These are phyloP conservation scores for Amblyornis subalaris DNA, from an alignment of 2,113 vertebrate species.

Conservation along the genomic window DNA sequence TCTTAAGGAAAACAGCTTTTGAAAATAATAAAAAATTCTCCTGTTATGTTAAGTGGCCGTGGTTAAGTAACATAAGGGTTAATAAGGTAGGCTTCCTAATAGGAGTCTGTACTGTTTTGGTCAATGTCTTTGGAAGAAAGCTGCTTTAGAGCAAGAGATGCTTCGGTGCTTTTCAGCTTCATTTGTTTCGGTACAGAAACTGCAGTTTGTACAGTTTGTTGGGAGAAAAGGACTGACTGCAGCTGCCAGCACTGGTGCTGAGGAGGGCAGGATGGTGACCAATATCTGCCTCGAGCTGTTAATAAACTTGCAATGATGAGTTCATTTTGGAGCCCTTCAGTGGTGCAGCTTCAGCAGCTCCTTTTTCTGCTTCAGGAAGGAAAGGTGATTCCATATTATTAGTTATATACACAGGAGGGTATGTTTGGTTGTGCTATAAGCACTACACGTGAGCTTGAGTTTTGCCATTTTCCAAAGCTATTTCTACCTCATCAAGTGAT, in stretches of 20 bases:
- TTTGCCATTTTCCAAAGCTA: constrained; percentile 51
- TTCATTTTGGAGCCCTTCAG: neutral
- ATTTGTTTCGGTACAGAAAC: constrained; percentile 47
- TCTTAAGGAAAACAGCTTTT: neutral
- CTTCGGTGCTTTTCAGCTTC: constrained; percentile 15
- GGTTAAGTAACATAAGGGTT: neutral
- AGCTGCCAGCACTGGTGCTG: neutral
- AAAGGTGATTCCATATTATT: neutral
- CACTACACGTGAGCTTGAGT: neutral
- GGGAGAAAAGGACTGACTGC: neutral
- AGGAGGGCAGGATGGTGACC: neutral
- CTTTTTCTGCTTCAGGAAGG: neutral
- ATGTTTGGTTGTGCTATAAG: neutral
- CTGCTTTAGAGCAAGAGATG: neutral
- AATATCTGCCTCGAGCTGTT: constrained; percentile 21
- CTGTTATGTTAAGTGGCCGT: rapidly evolving
- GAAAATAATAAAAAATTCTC: neutral
- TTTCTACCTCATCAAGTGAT: constrained; percentile 36
- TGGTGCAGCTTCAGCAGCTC: constrained; percentile 7
- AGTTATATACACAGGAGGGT: neutral
- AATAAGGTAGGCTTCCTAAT: neutral
- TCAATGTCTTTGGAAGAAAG: neutral
- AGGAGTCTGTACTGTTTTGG: neutral
- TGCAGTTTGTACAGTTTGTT: neutral
- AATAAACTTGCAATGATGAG: neutral